Base-by-base conservation (phyloP, 2,797 vertebrate genomes). In the Babyrousa celebensis region DNA sequence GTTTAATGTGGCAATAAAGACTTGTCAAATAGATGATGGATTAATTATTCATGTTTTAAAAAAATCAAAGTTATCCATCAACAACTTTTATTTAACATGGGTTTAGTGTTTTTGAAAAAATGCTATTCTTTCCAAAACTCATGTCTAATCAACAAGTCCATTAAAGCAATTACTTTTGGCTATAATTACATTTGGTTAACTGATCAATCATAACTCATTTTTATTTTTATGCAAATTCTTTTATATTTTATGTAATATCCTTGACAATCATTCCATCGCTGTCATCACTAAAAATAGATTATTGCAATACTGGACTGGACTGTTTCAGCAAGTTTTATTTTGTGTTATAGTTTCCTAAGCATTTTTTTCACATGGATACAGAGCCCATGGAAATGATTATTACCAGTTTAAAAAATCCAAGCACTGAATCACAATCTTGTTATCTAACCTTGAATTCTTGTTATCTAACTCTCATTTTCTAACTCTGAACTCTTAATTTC, bases 291-390 rank as follows among this genome's bases (percentile, higher is more conserved):
- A 77, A 82, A 74, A 85, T 4, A 89, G 1, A 1, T 56, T 89
- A 60, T 48, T 88, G 6, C 3, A 54, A 32, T 27, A 43, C 0
- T 68, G 25, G 14, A 43, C 0, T 68, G 25, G 14, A 4, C 12
- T 36, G 48, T 89, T 89, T 82, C 9, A 75, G 20, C 14, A 75
- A 85, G 7, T 70, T 89, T 94, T 74, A 92, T 52, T 94, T 92
- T 43, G 17, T 52, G 2, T 75, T 65, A 29, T 71, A 56, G 36
- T 82, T 79, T 60, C 25, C 12, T 52, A 72, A 71, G 15, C 21
- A n/a, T 15, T 83, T 60, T 60, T 12, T 84, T 78, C 54, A 90
- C 2, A 25, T 78, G 20, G 16, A 65, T 56, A 40, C 58, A 48
- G 23, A 90, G 18, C 27, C 78, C n/a, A 2, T 82, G 1, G 43